phyloP scores from a whole-genome alignment of 2,888 invertebrate genomes.

The Copidosoma aretas region DNA sequence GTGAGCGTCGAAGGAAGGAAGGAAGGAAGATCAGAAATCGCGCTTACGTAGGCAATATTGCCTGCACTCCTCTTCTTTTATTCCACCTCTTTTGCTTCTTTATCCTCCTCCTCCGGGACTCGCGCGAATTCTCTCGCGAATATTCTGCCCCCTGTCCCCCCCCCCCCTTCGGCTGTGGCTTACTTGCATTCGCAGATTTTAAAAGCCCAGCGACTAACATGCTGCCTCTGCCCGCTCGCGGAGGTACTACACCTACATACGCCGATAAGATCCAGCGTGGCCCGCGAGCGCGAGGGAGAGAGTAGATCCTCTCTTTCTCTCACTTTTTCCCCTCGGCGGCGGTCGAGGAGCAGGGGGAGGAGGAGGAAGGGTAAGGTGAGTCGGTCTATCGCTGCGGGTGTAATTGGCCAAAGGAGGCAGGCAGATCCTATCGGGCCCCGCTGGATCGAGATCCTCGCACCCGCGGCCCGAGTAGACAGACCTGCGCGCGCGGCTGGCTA shows the following conservation, averaged over 20 bases:
- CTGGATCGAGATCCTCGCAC: conserved; percentile 57
- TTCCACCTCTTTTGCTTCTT: background rate
- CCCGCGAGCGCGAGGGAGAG: background rate
- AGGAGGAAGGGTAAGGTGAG: background rate
- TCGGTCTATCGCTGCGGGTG: conserved; percentile 47
- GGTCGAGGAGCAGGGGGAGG: background rate
- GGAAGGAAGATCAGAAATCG: conserved; percentile 44
- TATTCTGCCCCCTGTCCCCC: background rate
- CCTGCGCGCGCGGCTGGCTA: conserved; percentile 8
- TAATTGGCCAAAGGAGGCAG: conserved; percentile 54
- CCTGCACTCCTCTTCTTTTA: background rate
- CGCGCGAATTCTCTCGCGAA: conserved; percentile 25
- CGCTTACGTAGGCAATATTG: conserved; percentile 45
- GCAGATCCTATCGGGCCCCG: conserved; percentile 55
- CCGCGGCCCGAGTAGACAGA: conserved; percentile 45
- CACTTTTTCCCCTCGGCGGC: background rate
- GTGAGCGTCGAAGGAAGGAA: too few relatives aligned
- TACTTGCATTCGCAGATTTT: conserved; percentile 9
- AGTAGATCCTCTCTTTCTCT: conserved; percentile 10
- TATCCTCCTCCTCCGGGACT: background rate
- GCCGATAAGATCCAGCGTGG: conserved; percentile 36
- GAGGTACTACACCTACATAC: conserved; percentile 1
- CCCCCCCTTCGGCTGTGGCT: background rate
- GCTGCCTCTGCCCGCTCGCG: background rate
- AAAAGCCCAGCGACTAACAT: conserved; percentile 4